These are phyloP conservation scores for Oscheius sp. DNA, from an alignment of 1,140 invertebrate species.

Conservation along the genomic window DNA sequence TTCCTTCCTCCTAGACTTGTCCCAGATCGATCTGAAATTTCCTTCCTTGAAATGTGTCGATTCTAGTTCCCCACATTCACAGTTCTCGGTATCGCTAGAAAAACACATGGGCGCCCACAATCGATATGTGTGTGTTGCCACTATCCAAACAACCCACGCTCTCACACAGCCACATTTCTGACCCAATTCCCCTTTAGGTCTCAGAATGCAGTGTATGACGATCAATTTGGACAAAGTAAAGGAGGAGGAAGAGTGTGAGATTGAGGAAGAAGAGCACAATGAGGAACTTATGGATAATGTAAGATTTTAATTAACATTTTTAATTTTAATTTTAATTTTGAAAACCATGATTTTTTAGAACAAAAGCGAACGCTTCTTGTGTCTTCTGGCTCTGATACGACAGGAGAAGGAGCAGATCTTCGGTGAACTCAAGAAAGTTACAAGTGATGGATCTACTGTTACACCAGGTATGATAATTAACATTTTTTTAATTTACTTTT, in stretches of 20 bases:
- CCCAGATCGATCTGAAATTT: not conserved
- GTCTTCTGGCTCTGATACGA: not conserved
- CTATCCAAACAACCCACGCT: conserved; percentile 7
- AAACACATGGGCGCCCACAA: not conserved
- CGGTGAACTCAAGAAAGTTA: not conserved
- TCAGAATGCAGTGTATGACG: not conserved
- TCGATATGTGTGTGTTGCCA: conserved; percentile 4
- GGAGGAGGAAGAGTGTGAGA: not conserved
- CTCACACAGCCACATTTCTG: not conserved
- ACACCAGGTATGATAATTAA: not conserved
- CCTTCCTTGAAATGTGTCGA: not conserved
- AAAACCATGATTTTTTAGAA: not conserved
- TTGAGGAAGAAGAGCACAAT: not conserved
- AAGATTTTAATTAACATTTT: not conserved
- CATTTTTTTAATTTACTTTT: too few relatives aligned
- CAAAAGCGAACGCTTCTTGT: not conserved
- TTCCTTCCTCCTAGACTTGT: not conserved
- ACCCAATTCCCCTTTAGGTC: not conserved
- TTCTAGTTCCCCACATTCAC: not conserved
- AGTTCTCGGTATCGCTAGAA: not conserved
- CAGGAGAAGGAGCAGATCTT: not conserved
- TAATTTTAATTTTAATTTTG: not conserved
- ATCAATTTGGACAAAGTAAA: not conserved
- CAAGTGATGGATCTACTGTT: not conserved
- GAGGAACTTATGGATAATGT: conserved; percentile 5